Conservation (phyloP, 2,797 vertebrate genomes). For the Sebastolobus alascanus region DNA sequence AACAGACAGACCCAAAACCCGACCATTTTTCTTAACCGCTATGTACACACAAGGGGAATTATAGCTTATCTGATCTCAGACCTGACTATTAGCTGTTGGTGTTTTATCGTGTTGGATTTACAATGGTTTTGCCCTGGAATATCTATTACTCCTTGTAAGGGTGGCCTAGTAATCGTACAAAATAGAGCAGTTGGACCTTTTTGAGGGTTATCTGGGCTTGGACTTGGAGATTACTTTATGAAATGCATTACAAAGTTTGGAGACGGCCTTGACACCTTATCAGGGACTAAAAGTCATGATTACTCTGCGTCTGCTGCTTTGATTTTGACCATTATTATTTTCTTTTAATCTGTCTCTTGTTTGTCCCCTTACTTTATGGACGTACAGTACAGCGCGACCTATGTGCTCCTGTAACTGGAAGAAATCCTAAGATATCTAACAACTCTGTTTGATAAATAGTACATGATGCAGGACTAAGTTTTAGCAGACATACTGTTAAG, state of each 20-base stretch:
- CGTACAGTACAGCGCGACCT: no score
- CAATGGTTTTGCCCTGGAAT: neutral
- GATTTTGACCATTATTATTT: no score
- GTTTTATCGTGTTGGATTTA: no score
- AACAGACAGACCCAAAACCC: neutral
- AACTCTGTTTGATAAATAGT: no score
- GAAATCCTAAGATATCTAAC: no score
- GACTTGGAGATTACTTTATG: neutral
- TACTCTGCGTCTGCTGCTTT: neutral
- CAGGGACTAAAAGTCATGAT: neutral
- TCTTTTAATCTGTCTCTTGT: no score
- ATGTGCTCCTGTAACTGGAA: no score
- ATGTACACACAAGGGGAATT: neutral
- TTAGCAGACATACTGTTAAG: neutral
- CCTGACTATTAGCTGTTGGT: neutral
- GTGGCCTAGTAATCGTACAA: neutral
- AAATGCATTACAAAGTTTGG: neutral
- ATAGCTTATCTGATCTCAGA: neutral
- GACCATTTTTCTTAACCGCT: neutral
- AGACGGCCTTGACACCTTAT: no score
- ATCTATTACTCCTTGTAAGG: neutral
- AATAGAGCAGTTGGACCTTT: neutral
- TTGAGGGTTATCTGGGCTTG: neutral
- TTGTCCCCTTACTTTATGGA: no score
- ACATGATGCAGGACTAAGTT: neutral